Base-by-base conservation (phyloP, 64 coral and sea anemone species). In the Trachythela sp. region DNA sequence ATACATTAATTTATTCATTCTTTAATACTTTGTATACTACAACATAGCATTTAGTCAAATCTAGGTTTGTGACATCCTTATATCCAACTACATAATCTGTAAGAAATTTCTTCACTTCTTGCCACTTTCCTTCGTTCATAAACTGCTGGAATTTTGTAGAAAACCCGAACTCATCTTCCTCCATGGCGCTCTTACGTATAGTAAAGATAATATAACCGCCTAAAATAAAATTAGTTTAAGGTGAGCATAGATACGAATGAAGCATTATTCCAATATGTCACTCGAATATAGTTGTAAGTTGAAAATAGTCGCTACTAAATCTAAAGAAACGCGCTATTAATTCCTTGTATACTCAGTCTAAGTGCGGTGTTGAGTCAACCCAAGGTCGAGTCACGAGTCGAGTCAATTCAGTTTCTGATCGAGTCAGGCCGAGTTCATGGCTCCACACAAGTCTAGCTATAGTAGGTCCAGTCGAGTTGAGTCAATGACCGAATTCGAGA, bases 31-130 rank as follows among this genome's bases (percentile, higher is more conserved):
- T 80, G 30, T 80, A 80, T 15, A 35, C 13, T 35, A 37, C 3
- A 18, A 80, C 37, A 10, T 80, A 80, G 30, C 75, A 80, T 37
- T 35, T 4, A 22, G 13, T 80, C 18, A 35, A 9, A 37, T 80
- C 75, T 29, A 30, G 1, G 29, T 72, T 72, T 52, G 8, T 20
- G 22, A 15, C 7, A 59, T n/a, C 9, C 3, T 59, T 22, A 59
- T n/a, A 64, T 37, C 75, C 34, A 72, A 72, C 68, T 15, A 80
- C 75, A 37, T 80, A 80, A 80, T 80, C 75, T 15, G 75, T 34
- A 22, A 80, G 75, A 80, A 15, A 80, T 39, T 30, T 36, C 20
- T 80, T 80, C 2, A 39, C 37, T 80, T 80, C 75, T 2, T 37
- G 31, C 75, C 75, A 80, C 30, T 80, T 80, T 0, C 75, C 75